Conservation (phyloP, 2,888 invertebrate genomes). For the Calameuta idolon region DNA sequence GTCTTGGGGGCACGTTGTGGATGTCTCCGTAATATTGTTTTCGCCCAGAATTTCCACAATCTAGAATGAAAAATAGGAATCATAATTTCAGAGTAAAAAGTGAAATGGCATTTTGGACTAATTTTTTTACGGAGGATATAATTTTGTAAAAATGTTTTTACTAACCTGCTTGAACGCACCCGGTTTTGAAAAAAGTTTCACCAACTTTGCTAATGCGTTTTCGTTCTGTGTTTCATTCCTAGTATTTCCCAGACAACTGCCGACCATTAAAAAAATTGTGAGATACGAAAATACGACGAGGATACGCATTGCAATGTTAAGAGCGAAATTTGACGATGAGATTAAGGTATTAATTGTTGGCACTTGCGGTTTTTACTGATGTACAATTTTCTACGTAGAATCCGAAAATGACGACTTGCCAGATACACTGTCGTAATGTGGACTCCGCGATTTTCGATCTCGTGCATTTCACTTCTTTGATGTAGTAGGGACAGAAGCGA, state of each 20-base stretch:
- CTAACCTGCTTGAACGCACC: slow-evolving; percentile 64
- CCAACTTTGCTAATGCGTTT: slow-evolving; percentile 60
- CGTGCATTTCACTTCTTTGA: not conserved
- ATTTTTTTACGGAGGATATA: not conserved
- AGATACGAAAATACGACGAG: not conserved
- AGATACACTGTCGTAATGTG: not conserved
- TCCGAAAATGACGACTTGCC: not conserved
- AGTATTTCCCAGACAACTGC: slow-evolving; percentile 35
- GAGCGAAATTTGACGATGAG: not conserved
- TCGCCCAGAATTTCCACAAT: slow-evolving; percentile 59
- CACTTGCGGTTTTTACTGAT: not conserved
- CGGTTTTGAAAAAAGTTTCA: slow-evolving; percentile 62
- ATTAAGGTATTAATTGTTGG: not conserved
- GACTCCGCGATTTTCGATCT: not conserved
- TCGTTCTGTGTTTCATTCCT: slow-evolving; percentile 40
- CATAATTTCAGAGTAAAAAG: not conserved
- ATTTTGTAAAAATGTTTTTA: not conserved
- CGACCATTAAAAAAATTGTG: not conserved
- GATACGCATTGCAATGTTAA: not conserved
- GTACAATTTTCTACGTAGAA: not conserved
- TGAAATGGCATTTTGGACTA: not conserved
- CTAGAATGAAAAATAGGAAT: slow-evolving; percentile 29
- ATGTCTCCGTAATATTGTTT: slow-evolving; percentile 52
- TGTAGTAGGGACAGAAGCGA: not conserved
- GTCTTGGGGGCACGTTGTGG: slow-evolving; percentile 60